Evolutionary conservation across 2,113 vertebrate genomes (phyloP), one percentile per base, ranked within the genome.

Genomic region (Nanorana parkeri): DNA sequence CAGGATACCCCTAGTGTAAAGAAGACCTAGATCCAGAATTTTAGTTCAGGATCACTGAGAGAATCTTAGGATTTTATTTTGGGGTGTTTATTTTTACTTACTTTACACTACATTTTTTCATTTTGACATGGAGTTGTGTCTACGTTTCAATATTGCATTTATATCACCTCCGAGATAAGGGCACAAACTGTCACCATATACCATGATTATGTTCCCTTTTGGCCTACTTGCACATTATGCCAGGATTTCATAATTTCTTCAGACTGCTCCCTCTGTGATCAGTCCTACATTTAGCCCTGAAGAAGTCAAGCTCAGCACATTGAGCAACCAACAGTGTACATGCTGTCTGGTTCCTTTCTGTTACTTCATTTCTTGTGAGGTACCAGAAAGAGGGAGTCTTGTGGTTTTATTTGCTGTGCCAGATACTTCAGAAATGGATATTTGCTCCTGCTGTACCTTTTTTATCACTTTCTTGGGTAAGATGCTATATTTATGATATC

Each of bases 381-480:
- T 26, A 19, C 32, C 13, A 73, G 54, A 55, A 58, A 8, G n/a
- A 73, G 71, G 20, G 47, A 51, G 52, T 21, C 54, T 74, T 74
- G 20, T 60, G 5, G 54, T 60, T 61, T n/a, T 24, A 10, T 24
- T 58, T 21, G 24, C 23, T 13, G 55, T 28, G 16, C 54, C 11
- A 15, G 20, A 36, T 36, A 5, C 17, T 74, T 11, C 54, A 60
- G 29, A 17, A 74, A 74, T 74, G 71, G 71, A 58, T 11, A 60
- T n/a, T 32, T 73, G 15, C 54, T 13, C 32, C 17, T 60, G 8
- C n/a, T 5, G 23, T 10, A 16, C 17, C 28, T 36, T 16, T n/a
- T 15, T 29, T 8, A 11, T 54, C 10, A 21, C 58, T 58, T 8
- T 74, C 15, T 20, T 74, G 55, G 71, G 71, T 74, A 74, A 74